A percentile compares a stretch with the other conserved stretches of the same genome.
Evolutionary conservation across 2,888 invertebrate genomes (phyloP).

Genomic region (Ischnus inquisitorius): DNA sequence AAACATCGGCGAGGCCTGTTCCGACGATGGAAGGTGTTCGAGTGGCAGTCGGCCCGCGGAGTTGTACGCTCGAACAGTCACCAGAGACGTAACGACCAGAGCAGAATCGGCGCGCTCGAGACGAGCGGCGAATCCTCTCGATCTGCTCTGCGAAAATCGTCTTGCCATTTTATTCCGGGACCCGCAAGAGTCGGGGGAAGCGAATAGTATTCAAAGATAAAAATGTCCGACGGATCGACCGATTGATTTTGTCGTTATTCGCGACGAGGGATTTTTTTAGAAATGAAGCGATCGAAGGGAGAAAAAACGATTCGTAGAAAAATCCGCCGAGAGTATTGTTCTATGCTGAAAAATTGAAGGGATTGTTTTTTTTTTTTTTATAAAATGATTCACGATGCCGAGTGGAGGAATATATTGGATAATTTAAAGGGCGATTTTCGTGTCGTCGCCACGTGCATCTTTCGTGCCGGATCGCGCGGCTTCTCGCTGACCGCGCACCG

Average conservation of each 20-base stretch:
- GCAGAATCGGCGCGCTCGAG: conserved; percentile 13
- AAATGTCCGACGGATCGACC: not conserved
- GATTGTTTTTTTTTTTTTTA: not conserved
- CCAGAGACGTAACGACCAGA: conserved; percentile 71
- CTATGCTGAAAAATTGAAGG: not conserved
- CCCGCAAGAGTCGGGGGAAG: not conserved
- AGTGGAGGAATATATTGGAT: conserved; percentile 11
- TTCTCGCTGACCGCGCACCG: conserved; percentile 23
- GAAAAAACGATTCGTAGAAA: not conserved
- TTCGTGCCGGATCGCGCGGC: conserved; percentile 46
- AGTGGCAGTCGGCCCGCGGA: conserved; percentile 81
- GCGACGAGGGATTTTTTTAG: too few species aligned
- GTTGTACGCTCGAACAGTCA: conserved; percentile 76
- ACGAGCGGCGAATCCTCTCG: not conserved
- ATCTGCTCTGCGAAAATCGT: not conserved
- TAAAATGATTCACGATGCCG: conserved; percentile 16
- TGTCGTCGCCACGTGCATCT: conserved; percentile 41
- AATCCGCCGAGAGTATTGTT: not conserved
- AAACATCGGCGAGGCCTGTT: conserved; percentile 74
- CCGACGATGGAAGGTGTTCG: conserved; percentile 78
- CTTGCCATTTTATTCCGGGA: not conserved
- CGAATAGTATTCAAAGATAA: not conserved
- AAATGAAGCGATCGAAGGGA: not conserved
- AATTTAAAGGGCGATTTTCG: not conserved
- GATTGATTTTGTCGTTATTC: too few species aligned